phyloP scores from a whole-genome alignment of 2,113 vertebrate genomes.

The Pseudorectes ferrugineus region DNA sequence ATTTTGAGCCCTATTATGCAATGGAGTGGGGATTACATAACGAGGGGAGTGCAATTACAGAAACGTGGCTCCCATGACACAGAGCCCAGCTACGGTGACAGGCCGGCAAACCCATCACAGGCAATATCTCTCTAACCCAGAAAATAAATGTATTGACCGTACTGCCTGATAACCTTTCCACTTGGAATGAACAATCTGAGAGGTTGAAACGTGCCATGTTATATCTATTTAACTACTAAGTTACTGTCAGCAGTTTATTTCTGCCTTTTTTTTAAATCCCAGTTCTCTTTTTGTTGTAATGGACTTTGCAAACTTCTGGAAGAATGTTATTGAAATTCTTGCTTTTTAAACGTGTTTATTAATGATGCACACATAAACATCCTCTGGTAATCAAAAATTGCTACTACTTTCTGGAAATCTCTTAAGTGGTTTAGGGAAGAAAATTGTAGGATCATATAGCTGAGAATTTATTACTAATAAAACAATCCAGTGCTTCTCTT shows the following conservation, averaged over 20 bases:
- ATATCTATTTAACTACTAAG: not conserved
- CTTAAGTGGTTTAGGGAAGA: not conserved
- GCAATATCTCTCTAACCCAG: not conserved
- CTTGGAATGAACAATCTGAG: not conserved
- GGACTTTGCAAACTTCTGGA: not conserved
- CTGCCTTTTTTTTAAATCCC: not conserved
- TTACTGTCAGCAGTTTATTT: not conserved
- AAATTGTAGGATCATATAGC: not conserved
- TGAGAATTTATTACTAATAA: not conserved
- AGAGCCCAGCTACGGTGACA: not conserved
- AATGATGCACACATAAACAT: not conserved
- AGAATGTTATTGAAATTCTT: not conserved
- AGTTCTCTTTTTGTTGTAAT: not conserved
- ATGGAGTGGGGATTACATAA: conserved; percentile 24
- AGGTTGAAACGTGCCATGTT: not conserved
- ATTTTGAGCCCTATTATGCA: conserved; percentile 28
- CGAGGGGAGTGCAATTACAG: not conserved
- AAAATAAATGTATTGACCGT: not conserved
- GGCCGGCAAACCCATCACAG: not conserved
- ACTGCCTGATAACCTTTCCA: not conserved
- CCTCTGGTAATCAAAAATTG: not conserved
- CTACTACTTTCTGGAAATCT: not conserved
- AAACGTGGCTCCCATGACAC: not conserved
- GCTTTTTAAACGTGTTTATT: not conserved
- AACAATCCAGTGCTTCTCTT: not conserved